Evolutionary conservation across 2,888 invertebrate species (phyloP).

Genomic region (Andrena trimmerana): DNA sequence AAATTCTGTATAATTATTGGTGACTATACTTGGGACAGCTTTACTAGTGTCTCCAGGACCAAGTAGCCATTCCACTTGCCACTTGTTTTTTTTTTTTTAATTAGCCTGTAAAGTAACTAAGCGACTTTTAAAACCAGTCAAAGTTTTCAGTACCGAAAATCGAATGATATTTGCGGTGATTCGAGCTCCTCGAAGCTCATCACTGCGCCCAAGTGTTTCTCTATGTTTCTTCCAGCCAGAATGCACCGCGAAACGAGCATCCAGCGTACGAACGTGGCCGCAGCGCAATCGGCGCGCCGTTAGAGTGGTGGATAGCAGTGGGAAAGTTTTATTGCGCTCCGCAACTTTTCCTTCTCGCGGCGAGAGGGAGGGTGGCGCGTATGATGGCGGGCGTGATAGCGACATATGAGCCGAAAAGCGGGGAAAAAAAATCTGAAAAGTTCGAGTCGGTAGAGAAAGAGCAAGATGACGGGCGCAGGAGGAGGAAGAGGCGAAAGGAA

Average conservation of each 20-base stretch:
- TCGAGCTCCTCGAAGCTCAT: neutral
- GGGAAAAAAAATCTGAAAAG: constrained; percentile 54
- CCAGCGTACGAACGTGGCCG: constrained; percentile 40
- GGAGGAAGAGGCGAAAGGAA: constrained; percentile 68
- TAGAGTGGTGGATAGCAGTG: constrained; percentile 47
- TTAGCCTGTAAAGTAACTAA: too few relatives aligned
- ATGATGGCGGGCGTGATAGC: constrained; percentile 59
- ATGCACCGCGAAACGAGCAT: constrained; percentile 11
- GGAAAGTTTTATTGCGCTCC: constrained; percentile 69
- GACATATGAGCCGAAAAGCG: constrained; percentile 65
- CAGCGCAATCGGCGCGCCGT: constrained; percentile 41
- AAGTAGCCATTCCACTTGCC: too few relatives aligned
- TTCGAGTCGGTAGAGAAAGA: constrained; percentile 50
- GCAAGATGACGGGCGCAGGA: constrained; percentile 45
- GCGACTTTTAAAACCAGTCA: neutral
- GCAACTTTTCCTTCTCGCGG: constrained; percentile 67
- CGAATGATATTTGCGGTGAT: neutral
- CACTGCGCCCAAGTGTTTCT: neutral
- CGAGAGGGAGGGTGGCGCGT: constrained; percentile 58
- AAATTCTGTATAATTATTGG: neutral
- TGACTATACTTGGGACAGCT: too few relatives aligned
- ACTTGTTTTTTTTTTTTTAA: too few relatives aligned
- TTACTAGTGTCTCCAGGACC: too few relatives aligned
- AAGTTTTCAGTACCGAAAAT: neutral
- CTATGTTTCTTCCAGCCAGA: neutral